phyloP scores from a whole-genome alignment of 2,888 invertebrate genomes.

The Auanema sp. region DNA sequence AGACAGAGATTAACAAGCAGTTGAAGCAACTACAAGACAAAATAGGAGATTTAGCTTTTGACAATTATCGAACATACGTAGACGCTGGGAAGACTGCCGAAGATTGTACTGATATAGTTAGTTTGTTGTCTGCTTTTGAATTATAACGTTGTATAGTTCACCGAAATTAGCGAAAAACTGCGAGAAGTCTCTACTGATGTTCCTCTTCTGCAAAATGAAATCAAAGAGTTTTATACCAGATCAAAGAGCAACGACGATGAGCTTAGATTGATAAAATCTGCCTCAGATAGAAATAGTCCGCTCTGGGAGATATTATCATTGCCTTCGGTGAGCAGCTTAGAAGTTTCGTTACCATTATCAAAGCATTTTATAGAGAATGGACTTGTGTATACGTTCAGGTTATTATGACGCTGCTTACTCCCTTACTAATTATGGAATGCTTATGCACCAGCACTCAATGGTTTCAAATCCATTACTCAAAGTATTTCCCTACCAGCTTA shows the following conservation, averaged over 20 bases:
- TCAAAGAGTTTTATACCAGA: slow-evolving; percentile 44
- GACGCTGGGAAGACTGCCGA: slow-evolving; percentile 62
- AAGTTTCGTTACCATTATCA: background rate
- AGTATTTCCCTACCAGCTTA: slow-evolving; percentile 4
- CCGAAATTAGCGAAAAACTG: slow-evolving; percentile 52
- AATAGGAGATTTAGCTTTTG: slow-evolving; percentile 60
- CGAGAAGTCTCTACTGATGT: slow-evolving; percentile 43
- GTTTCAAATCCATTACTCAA: slow-evolving; percentile 22
- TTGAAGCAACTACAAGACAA: slow-evolving; percentile 53
- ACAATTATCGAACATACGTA: slow-evolving; percentile 62
- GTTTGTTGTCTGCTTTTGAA: background rate
- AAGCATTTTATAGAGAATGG: slow-evolving; percentile 52
- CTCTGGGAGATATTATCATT: slow-evolving; percentile 57
- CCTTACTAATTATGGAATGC: slow-evolving; percentile 60
- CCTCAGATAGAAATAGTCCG: slow-evolving; percentile 39
- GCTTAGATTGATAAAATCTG: slow-evolving; percentile 40
- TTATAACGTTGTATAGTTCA: slow-evolving; percentile 45
- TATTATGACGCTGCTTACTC: slow-evolving; percentile 61
- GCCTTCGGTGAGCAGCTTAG: slow-evolving; percentile 32
- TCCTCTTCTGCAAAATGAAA: slow-evolving; percentile 39
- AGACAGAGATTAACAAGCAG: slow-evolving; percentile 34
- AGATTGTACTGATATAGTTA: slow-evolving; percentile 59
- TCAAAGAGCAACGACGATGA: slow-evolving; percentile 42
- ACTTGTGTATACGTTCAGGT: slow-evolving; percentile 59
- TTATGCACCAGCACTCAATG: slow-evolving; percentile 40